phyloP scores from a whole-genome alignment of 1,140 invertebrate genomes.

The Ceratosolen solmsi region DNA sequence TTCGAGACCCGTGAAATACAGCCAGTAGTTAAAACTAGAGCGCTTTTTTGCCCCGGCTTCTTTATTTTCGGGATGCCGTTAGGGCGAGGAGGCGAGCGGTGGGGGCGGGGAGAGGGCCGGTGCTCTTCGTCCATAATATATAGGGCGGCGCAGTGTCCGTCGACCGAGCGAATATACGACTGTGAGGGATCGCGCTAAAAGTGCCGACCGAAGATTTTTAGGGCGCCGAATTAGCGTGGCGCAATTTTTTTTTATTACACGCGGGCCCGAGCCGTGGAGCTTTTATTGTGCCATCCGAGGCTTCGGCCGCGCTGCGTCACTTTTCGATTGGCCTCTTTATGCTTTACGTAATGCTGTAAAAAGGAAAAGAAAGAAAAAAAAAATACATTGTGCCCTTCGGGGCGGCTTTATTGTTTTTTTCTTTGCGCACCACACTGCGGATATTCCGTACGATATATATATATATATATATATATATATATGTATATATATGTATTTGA shows the following conservation, averaged over 20 bases:
- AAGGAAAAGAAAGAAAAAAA: too few species aligned
- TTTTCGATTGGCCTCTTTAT: conserved; percentile 43
- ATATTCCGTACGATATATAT: not conserved
- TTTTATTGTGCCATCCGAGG: not conserved
- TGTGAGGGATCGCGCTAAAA: too few species aligned
- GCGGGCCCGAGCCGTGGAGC: not conserved
- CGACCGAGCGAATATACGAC: conserved; percentile 41
- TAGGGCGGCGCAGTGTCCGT: not conserved
- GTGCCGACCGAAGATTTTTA: conserved; percentile 11
- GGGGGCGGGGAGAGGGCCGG: not conserved
- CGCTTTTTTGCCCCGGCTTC: conserved; percentile 50
- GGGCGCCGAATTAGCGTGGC: conserved; percentile 14
- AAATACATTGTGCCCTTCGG: conserved; percentile 33
- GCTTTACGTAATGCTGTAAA: conserved; percentile 40
- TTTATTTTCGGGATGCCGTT: not conserved
- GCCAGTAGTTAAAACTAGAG: conserved; percentile 53
- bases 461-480: too few species aligned
- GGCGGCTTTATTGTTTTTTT: conserved; percentile 32
- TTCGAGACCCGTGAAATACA: conserved; percentile 53
- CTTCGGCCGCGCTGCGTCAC: not conserved
- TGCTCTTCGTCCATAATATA: not conserved
- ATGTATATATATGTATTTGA: too few species aligned
- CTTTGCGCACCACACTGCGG: conserved; percentile 1
- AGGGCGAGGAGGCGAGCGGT: not conserved
- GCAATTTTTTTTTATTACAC: conserved; percentile 39